phyloP scores from a whole-genome alignment of 2,797 vertebrate genomes.

The Enteromius mattozi region DNA sequence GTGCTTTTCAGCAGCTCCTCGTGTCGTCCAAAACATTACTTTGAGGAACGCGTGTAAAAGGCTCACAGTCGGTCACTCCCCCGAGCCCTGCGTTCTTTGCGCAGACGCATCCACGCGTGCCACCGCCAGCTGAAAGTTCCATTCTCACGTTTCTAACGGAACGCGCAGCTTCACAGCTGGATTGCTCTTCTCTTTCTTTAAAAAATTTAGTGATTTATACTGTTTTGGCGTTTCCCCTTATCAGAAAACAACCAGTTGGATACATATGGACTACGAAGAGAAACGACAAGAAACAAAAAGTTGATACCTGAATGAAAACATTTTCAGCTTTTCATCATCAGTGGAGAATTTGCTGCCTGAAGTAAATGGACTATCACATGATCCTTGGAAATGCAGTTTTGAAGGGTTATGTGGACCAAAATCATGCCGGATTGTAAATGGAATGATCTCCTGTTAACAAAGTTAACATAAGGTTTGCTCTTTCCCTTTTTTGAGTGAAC shows the following conservation, averaged over 20 bases:
- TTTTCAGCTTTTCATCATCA: slow-evolving; percentile 5
- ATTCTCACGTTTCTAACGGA: slow-evolving; percentile 46
- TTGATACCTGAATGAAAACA: slow-evolving; percentile 35
- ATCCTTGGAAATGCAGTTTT: slow-evolving; percentile 11
- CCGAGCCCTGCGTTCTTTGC: slow-evolving; percentile 5
- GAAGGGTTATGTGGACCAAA: slow-evolving; percentile 45
- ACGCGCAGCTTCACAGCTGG: slow-evolving; percentile 35
- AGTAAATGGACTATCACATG: slow-evolving; percentile 15
- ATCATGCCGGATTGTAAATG: slow-evolving; percentile 39
- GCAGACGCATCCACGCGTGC: slow-evolving; percentile 18
- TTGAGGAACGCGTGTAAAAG: slow-evolving; percentile 34
- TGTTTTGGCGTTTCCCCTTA: not conserved
- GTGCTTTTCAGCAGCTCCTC: not conserved
- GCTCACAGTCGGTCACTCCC: slow-evolving; percentile 45
- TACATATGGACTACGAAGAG: not conserved
- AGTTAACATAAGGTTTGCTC: slow-evolving; percentile 42
- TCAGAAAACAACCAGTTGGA: not conserved
- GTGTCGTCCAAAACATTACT: slow-evolving; percentile 3
- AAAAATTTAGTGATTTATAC: not conserved
- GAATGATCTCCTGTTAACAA: slow-evolving; percentile 5
- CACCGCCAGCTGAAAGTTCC: slow-evolving; percentile 28
- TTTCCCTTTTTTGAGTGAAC: not conserved
- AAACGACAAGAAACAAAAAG: not conserved
- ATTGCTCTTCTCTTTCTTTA: not conserved
- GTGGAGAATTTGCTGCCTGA: not conserved